phyloP scores from a whole-genome alignment of 2,888 invertebrate species.

The Ophion slaviceki region DNA sequence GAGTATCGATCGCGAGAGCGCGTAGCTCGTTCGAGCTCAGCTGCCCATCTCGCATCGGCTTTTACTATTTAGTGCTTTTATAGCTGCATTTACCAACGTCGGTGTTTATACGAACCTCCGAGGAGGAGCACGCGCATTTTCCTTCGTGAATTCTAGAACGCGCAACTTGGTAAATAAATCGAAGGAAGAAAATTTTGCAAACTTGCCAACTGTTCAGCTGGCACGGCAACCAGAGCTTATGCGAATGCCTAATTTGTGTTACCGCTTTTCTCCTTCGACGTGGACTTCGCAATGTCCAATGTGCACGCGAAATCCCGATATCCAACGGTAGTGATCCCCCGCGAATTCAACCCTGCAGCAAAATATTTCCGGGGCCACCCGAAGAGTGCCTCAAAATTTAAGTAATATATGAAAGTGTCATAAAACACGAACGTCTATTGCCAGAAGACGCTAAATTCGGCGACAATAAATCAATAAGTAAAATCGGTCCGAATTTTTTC shows the following conservation, averaged over 20 bases:
- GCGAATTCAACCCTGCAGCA: no score
- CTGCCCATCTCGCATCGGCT: constrained; percentile 23
- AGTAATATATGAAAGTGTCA: no score
- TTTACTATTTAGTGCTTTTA: constrained; percentile 44
- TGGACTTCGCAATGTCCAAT: not conserved
- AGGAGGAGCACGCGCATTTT: constrained; percentile 28
- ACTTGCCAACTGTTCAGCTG: constrained; percentile 60
- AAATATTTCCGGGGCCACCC: no score
- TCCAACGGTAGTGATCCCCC: no score
- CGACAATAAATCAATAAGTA: no score
- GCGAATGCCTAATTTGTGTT: constrained; percentile 34
- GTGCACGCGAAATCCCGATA: not conserved
- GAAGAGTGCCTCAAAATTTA: no score
- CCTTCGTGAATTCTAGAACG: constrained; percentile 2
- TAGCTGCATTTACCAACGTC: constrained; percentile 36
- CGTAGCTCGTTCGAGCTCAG: constrained; percentile 12
- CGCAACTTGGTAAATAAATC: not conserved
- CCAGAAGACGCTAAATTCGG: no score
- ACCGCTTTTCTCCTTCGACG: not conserved
- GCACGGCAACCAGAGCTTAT: constrained; percentile 41
- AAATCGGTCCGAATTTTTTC: no score
- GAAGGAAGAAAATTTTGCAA: not conserved
- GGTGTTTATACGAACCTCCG: not conserved
- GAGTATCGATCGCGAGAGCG: constrained; percentile 41
- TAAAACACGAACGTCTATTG: no score